Percentiles rank a stretch among this genome's conserved stretches.
Conservation (phyloP, 2,888 invertebrate species). For the Perizoma flavofasciatum region DNA sequence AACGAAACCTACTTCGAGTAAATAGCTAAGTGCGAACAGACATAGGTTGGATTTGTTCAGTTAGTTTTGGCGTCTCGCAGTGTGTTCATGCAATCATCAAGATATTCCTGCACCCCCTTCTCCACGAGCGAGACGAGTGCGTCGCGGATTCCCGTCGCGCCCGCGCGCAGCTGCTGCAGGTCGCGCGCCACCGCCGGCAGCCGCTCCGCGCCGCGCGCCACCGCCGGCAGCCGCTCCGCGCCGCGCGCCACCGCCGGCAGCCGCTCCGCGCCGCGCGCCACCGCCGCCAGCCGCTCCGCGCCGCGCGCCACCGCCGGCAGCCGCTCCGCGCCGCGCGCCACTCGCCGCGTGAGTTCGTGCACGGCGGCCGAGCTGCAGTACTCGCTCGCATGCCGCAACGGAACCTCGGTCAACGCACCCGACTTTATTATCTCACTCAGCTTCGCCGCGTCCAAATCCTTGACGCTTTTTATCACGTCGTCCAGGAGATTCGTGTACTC, state of each 20-base stretch:
- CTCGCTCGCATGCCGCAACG: slow-evolving; percentile 22
- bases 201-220: slow-evolving; percentile 14
- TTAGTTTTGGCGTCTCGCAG: slow-evolving; percentile 1
- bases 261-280: slow-evolving; percentile 14
- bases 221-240: too few species aligned
- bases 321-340: slow-evolving; percentile 14
- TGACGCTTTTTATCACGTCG: slow-evolving; percentile 32
- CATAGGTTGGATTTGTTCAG: neutral
- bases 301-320: slow-evolving; percentile 16
- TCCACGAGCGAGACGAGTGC: slow-evolving; percentile 4
- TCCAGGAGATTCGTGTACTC: slow-evolving; percentile 32
- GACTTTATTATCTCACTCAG: slow-evolving; percentile 33
- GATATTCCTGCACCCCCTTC: slow-evolving; percentile 6
- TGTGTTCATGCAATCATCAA: slow-evolving; percentile 4
- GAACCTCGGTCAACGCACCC: slow-evolving; percentile 27
- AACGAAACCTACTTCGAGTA: too few species aligned
- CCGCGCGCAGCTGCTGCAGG: slow-evolving; percentile 9
- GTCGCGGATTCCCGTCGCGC: neutral
- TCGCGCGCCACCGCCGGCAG: slow-evolving; percentile 16
- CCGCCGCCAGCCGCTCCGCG: slow-evolving; percentile 12
- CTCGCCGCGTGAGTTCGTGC: slow-evolving; percentile 19
- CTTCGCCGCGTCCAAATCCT: slow-evolving; percentile 30
- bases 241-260: slow-evolving; percentile 16
- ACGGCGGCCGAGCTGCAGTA: slow-evolving; percentile 27
- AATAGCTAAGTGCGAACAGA: too few species aligned